These are phyloP conservation scores for Poeciliopsis occidentalis DNA, from an alignment of 2,113 vertebrate genomes.

Conservation along the genomic window DNA sequence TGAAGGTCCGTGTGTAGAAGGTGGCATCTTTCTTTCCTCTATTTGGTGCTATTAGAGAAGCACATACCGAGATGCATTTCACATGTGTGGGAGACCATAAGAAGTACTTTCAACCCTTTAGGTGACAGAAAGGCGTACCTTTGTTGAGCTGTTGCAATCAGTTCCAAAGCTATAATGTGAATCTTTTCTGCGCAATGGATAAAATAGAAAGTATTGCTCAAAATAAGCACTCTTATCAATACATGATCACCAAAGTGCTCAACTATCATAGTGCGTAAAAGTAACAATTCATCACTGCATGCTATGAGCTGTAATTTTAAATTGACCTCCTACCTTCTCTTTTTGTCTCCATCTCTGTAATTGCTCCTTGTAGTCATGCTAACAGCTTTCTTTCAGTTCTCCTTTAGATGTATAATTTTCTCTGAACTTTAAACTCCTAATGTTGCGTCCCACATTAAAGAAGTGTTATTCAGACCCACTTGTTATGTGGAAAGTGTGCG, in stretches of 20 bases:
- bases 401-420: constrained; percentile 1
- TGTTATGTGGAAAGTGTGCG: not conserved
- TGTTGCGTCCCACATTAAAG: not conserved
- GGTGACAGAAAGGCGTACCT: constrained; percentile 44
- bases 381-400: not conserved
- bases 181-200: constrained; percentile 36
- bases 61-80: constrained; percentile 35
- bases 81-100: constrained; percentile 35
- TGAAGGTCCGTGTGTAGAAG: constrained; percentile 7
- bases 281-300: not conserved
- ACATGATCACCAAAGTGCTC: not conserved
- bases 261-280: not conserved
- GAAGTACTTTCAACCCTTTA: constrained; percentile 40
- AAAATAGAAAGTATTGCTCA: constrained; percentile 42
- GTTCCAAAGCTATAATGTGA: constrained; percentile 37
- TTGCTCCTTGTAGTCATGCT: not conserved
- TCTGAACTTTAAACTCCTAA: constrained; percentile 8
- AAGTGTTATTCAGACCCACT: not conserved
- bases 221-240: constrained; percentile 35
- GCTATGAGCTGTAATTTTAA: not conserved
- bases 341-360: not conserved
- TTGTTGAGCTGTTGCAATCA: constrained; percentile 27
- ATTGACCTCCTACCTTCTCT: constrained; percentile 1
- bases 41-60: constrained; percentile 8
- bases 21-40: constrained; percentile 2